Percentiles rank a stretch among this genome's conserved stretches.
Conservation (phyloP, 2,888 invertebrate genomes). For the Crepidodera aurea region DNA sequence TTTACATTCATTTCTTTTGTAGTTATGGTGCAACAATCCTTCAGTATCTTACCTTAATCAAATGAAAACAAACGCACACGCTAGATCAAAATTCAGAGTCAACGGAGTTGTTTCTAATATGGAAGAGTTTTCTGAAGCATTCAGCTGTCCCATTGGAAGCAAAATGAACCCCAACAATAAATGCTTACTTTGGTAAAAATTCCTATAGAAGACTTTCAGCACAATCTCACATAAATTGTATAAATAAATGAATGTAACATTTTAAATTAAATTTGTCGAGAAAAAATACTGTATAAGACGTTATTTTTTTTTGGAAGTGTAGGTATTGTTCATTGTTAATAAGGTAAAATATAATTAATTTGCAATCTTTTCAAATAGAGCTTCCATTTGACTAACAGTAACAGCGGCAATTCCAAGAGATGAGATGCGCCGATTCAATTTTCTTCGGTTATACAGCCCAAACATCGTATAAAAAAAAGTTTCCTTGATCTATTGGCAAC, state of each 20-base stretch:
- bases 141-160: conserved; percentile 55
- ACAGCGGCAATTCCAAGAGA: too few relatives aligned
- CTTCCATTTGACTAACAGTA: too few relatives aligned
- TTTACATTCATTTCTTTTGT: conserved; percentile 18
- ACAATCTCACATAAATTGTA: neutral
- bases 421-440: too few relatives aligned
- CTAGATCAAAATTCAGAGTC: conserved; percentile 54
- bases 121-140: conserved; percentile 58
- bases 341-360: too few relatives aligned
- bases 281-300: too few relatives aligned
- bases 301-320: too few relatives aligned
- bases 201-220: neutral
- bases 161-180: conserved; percentile 58
- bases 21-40: conserved; percentile 59
- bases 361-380: too few relatives aligned
- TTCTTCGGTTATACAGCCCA: too few relatives aligned
- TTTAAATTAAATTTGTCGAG: too few relatives aligned
- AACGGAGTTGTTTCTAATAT: conserved; percentile 59
- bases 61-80: conserved; percentile 40
- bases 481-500: too few relatives aligned
- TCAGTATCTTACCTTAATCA: conserved; percentile 48
- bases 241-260: neutral
- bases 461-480: too few relatives aligned
- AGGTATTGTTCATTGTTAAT: too few relatives aligned
- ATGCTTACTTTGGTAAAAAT: conserved; percentile 56